phyloP scores from a whole-genome alignment of 2,888 invertebrate genomes.

The Notocelia uddmanniana region DNA sequence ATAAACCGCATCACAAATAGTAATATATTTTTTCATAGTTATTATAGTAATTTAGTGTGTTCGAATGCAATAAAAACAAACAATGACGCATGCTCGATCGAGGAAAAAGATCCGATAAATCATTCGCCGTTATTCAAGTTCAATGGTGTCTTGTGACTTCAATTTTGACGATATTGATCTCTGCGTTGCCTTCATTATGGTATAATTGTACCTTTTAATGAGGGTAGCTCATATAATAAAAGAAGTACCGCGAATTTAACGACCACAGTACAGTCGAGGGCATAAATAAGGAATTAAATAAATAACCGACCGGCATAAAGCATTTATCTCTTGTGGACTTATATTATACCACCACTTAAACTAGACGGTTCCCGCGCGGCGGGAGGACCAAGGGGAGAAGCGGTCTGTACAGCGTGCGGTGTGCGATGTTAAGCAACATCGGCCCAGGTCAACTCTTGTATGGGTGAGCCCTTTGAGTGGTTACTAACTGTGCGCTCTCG shows the following conservation, averaged over 20 bases:
- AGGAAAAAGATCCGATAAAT: background rate
- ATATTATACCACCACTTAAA: too few species aligned
- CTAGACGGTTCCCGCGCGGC: too few species aligned
- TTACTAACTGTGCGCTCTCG: too few species aligned
- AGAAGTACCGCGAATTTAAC: background rate
- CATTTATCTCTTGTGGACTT: too few species aligned
- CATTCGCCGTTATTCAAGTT: background rate
- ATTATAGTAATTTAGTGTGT: background rate
- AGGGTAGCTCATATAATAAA: background rate
- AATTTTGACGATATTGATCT: background rate
- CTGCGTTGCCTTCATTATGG: background rate
- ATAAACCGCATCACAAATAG: conserved; percentile 1
- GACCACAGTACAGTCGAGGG: too few species aligned
- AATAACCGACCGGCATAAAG: too few species aligned
- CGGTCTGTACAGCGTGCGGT: too few species aligned
- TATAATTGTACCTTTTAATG: background rate
- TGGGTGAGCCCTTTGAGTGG: too few species aligned
- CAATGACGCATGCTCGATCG: background rate
- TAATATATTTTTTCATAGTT: background rate
- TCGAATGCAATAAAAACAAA: conserved; percentile 20
- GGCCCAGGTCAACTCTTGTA: too few species aligned
- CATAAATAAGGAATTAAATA: too few species aligned
- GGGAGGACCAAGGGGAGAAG: too few species aligned
- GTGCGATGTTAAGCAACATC: too few species aligned
- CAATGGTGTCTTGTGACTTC: background rate